These are phyloP conservation scores for Ceriagrion tenellum DNA, from an alignment of 2,888 invertebrate species.

Conservation along the genomic window DNA sequence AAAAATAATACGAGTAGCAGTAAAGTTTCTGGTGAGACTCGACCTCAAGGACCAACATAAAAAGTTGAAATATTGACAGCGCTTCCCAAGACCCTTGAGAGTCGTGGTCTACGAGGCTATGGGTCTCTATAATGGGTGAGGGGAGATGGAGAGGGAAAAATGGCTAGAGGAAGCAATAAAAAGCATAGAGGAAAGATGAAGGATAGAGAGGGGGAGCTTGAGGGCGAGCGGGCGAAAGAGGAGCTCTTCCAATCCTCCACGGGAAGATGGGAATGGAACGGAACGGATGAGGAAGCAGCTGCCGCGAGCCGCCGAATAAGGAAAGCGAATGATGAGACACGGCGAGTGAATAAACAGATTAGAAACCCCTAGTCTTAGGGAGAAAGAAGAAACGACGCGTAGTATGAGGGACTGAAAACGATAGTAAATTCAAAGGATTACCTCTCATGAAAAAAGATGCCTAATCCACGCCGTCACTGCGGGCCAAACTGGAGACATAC, in stretches of 20 bases:
- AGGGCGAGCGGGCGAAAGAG: background rate
- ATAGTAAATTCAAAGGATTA: background rate
- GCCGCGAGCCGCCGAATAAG: slow-evolving; percentile 27
- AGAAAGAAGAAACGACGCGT: background rate
- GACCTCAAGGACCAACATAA: background rate
- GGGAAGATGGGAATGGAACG: background rate
- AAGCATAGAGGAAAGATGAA: slow-evolving; percentile 38
- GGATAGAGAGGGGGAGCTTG: background rate
- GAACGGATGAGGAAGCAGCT: slow-evolving; percentile 44
- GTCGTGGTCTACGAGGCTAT: background rate
- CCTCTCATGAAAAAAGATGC: background rate
- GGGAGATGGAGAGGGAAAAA: background rate
- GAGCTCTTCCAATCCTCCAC: background rate
- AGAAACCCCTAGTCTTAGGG: background rate
- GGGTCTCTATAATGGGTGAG: background rate
- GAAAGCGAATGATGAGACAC: background rate
- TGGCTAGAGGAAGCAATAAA: slow-evolving; percentile 54
- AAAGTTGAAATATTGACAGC: slow-evolving; percentile 20
- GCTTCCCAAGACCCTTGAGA: background rate
- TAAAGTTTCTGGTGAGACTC: background rate
- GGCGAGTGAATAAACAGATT: background rate
- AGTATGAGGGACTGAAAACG: background rate
- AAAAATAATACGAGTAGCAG: background rate
- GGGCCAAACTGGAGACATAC: background rate
- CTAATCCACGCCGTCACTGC: background rate